Evolutionary conservation across 2,113 vertebrate genomes (phyloP), one percentile per base, ranked within the genome.

Genomic region (Parotia lawesii): DNA sequence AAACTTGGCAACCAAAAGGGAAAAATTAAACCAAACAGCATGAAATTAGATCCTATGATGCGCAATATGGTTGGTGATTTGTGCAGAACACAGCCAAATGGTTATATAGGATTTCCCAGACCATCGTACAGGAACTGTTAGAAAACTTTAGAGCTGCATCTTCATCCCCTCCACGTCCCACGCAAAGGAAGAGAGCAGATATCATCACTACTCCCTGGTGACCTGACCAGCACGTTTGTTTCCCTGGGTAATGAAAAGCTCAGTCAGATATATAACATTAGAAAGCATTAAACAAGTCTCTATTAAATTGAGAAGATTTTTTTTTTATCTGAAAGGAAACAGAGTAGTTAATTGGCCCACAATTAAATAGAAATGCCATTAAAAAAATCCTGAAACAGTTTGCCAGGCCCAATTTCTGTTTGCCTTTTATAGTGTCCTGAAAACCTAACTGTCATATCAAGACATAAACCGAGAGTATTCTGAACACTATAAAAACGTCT

Each of bases 291-390:
- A 95, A 95, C 87, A 92, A 80, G 65, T 87, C 78, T 88, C 85
- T 93, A 94, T 95, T 97, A 87, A 93, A 93, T 96, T 96, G 65
- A 73, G 76, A 73, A 64, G 53, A 73, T 57, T 69, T 67, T 87
- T 87, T 53, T 91, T 96, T 96, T 91, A 93, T 97, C 90, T 61
- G 83, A 90, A 97, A 86, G 89, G 93, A 96, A 96, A 93, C 94
- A 12, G 73, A 93, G 72, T 85, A 87, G 87, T 94, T 97, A 97
- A 97, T 96, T 96, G 87, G 56, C 24, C 74, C 66, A 88, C 82
- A 94, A 97, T 96, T 96, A 95, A 96, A 97, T 96, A 93, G 79
- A 97, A 95, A 94, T 82, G 42, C 76, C 84, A 94, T 95, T 92
- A 15, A 76, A 94, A 89, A 85, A 83, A 47, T 33, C 28, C 61